A percentile compares a stretch with the other conserved stretches of the same genome.
Conservation (phyloP, 30 jellyfish, hydroid and myxozoan genomes). For the Sanderia malayensis region DNA sequence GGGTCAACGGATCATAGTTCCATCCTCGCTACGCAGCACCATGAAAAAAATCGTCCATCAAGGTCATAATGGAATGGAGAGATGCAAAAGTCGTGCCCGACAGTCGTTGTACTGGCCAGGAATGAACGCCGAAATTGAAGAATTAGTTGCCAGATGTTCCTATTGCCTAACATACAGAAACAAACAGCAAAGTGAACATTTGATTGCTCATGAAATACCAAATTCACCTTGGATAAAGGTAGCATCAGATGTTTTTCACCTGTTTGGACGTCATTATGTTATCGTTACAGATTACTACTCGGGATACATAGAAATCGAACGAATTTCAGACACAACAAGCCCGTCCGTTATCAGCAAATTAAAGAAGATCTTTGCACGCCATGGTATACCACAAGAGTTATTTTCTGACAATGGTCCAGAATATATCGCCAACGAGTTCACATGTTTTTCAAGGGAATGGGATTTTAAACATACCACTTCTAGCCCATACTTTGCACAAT, state of each 20-base stretch:
- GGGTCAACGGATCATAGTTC: slow-evolving; percentile 56
- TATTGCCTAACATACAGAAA: slow-evolving; percentile 34
- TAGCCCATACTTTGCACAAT: slow-evolving; percentile 44
- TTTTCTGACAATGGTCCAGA: slow-evolving; percentile 57
- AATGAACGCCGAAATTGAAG: slow-evolving; percentile 38
- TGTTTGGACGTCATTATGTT: slow-evolving; percentile 24
- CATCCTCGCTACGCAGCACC: slow-evolving; percentile 20
- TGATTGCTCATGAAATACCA: slow-evolving; percentile 52
- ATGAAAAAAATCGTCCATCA: slow-evolving; percentile 45
- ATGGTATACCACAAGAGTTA: slow-evolving; percentile 36
- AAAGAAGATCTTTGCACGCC: slow-evolving; percentile 26
- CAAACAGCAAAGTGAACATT: slow-evolving; percentile 34
- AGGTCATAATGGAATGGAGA: slow-evolving; percentile 50
- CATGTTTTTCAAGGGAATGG: slow-evolving; percentile 27
- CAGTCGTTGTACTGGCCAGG: slow-evolving; percentile 57
- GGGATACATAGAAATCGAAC: slow-evolving; percentile 33
- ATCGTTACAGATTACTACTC: slow-evolving; percentile 31
- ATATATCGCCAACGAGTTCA: slow-evolving; percentile 21
- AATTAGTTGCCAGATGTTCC: slow-evolving; percentile 26
- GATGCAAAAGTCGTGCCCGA: slow-evolving; percentile 48
- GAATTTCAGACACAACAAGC: slow-evolving; percentile 10
- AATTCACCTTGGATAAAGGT: slow-evolving; percentile 42
- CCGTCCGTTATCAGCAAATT: slow-evolving; percentile 32
- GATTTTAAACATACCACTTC: slow-evolving; percentile 34
- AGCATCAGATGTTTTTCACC: slow-evolving; percentile 43